Conservation (phyloP, 2,113 vertebrate species). For the Albula glossodonta region DNA sequence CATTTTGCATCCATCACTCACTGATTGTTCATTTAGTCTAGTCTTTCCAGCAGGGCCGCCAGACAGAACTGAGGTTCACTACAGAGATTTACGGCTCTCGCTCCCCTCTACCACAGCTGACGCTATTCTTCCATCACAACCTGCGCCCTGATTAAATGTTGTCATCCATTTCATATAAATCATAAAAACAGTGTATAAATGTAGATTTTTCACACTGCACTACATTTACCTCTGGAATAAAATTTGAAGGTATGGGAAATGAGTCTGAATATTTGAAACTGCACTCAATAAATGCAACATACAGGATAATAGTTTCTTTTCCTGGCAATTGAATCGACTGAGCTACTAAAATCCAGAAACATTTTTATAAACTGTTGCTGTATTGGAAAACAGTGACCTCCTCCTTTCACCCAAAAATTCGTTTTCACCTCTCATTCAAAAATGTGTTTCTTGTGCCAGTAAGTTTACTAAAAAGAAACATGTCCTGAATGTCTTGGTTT, state of each 20-base stretch:
- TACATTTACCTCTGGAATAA: not conserved
- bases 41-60: not conserved
- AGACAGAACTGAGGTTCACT: not conserved
- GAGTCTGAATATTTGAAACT: not conserved
- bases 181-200: not conserved
- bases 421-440: not conserved
- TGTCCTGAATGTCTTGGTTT: not conserved
- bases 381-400: not conserved
- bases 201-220: not conserved
- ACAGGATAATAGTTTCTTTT: not conserved
- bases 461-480: not conserved
- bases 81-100: slow-evolving; percentile 1
- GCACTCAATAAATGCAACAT: not conserved
- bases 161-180: slow-evolving; percentile 1
- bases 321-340: not conserved
- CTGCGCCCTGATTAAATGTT: slow-evolving; percentile 8
- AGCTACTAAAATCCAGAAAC: not conserved
- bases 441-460: not conserved
- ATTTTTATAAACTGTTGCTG: not conserved
- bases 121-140: not conserved
- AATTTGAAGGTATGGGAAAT: not conserved
- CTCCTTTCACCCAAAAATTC: not conserved
- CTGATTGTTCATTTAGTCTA: not conserved
- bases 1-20: not conserved
- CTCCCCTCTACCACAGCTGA: not conserved